These are phyloP conservation scores for Philopotamus ludificatus DNA, from an alignment of 1,140 invertebrate genomes.

Conservation along the genomic window DNA sequence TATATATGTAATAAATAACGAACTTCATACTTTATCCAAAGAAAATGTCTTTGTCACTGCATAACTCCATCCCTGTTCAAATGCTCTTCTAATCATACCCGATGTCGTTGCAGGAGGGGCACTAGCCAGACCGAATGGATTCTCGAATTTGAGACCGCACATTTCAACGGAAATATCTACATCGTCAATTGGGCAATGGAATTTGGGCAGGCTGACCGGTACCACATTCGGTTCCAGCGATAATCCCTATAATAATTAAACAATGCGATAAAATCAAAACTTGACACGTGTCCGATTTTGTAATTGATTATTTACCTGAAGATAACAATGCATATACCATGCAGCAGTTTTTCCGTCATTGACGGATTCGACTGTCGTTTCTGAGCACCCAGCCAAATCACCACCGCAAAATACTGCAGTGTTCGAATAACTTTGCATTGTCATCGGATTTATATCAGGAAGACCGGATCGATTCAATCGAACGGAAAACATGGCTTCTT, in stretches of 20 bases:
- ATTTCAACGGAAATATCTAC: slow-evolving; percentile 91
- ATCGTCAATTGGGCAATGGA: slow-evolving; percentile 89
- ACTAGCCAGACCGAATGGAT: slow-evolving; percentile 96
- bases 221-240: slow-evolving; percentile 55
- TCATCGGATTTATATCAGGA: slow-evolving; percentile 74
- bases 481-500: slow-evolving; percentile 75
- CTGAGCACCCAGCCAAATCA: slow-evolving; percentile 78
- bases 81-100: slow-evolving; percentile 92
- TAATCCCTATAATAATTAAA: slow-evolving; percentile 57
- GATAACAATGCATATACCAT: slow-evolving; percentile 92
- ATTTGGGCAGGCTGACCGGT: slow-evolving; percentile 79
- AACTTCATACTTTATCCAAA: slow-evolving; percentile 92
- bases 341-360: slow-evolving; percentile 98
- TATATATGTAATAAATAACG: background rate
- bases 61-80: slow-evolving; percentile 96
- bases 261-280: background rate
- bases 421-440: slow-evolving; percentile 73
- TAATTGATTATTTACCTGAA: slow-evolving; percentile 66
- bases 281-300: background rate
- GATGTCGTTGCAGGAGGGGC: slow-evolving; percentile 93
- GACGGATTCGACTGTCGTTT: slow-evolving; percentile 97
- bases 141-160: slow-evolving; percentile 91
- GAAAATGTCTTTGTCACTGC: slow-evolving; percentile 95
- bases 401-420: slow-evolving; percentile 89
- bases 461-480: slow-evolving; percentile 74